A percentile compares a stretch with the other conserved stretches of the same genome.
These are phyloP conservation scores for Lutjanus campechanus DNA, from an alignment of 2,797 vertebrate species.

Conservation along the genomic window DNA sequence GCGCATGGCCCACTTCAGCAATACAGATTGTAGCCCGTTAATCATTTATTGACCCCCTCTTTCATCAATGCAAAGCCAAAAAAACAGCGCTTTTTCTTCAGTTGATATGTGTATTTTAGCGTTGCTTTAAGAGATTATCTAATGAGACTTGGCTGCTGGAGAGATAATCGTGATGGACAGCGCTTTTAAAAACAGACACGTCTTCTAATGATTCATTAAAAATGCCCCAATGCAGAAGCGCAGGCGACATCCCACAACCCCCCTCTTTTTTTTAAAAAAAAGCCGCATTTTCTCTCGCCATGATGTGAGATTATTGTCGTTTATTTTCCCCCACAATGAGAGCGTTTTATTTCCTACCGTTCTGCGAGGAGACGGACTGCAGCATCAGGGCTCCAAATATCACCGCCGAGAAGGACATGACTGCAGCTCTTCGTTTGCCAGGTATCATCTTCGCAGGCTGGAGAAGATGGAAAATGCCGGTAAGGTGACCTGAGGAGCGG, in stretches of 20 bases:
- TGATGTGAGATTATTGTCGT: conserved; percentile 3
- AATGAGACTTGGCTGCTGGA: conserved; percentile 8
- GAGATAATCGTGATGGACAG: conserved; percentile 9
- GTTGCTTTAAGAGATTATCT: conserved; percentile 27
- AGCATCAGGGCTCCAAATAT: conserved; percentile 82
- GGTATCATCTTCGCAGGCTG: conserved; percentile 74
- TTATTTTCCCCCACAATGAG: neutral
- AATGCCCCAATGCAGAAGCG: conserved; percentile 23
- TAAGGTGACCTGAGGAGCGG: conserved; percentile 65
- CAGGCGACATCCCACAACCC: conserved; percentile 3
- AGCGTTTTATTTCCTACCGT: conserved; percentile 77
- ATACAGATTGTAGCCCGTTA: conserved; percentile 56
- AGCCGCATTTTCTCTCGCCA: conserved; percentile 36
- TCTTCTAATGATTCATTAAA: conserved; percentile 14
- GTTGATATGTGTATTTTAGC: neutral
- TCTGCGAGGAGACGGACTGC: conserved; percentile 83
- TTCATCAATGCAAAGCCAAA: conserved; percentile 5
- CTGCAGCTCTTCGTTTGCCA: conserved; percentile 73
- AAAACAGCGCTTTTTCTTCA: neutral
- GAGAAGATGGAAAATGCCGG: conserved; percentile 62
- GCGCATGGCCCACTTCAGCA: conserved; percentile 63
- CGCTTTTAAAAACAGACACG: conserved; percentile 7
- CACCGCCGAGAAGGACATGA: conserved; percentile 80
- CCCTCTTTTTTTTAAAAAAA: conserved; percentile 20
- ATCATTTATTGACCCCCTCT: conserved; percentile 55